Base-by-base conservation (phyloP, 2,113 vertebrate genomes). In the Kryptolebias marmoratus region DNA sequence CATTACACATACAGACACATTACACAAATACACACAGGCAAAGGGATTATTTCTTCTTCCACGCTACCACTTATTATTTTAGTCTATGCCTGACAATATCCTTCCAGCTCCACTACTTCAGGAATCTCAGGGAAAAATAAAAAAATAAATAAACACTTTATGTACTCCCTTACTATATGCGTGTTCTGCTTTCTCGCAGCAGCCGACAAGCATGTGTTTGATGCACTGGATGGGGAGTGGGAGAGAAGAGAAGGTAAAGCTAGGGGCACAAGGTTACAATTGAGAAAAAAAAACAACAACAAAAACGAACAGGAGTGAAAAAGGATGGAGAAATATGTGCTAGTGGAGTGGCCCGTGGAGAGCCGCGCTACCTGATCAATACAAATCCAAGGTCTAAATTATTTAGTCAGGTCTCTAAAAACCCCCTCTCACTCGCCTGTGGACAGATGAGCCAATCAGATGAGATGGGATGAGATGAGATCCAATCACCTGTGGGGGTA, bases 311-410 rank as follows among this genome's bases (percentile, higher is more conserved):
- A 22, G 22, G 22, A 22, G 65, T 3, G 32, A 72, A 60, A 31
- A 65, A 59, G 68, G 73, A 75, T 71, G 71, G 58, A 79, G 82
- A 66, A 60, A 71, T 64, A 68, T 5, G 65, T 65, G 53, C 73
- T 53, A 52, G 80, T 63, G 44, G 63, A 84, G 71, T 63, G 65
- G 81, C 66, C 85, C 80, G 28, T 18, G 32, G 88, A 91, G 89
- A 83, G 73, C 52, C 39, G 70, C 6, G 66, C 81, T 72, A 74
- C 77, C 83, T 84, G 91, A 92, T 93, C 91, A 88, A 93, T 93
- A 90, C 89, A 85, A 89, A 92, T 88, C 82, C 77, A 85, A 72
- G 82, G 81, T 86, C 74, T 93, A 79, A 93, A 93, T 93, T 90
- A 93, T 93, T 93, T 90, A 93, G 82, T 75, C 73, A 59, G 61